Evolutionary conservation across 1,140 invertebrate species (phyloP).

Genomic region (Drosophila paulistorum): DNA sequence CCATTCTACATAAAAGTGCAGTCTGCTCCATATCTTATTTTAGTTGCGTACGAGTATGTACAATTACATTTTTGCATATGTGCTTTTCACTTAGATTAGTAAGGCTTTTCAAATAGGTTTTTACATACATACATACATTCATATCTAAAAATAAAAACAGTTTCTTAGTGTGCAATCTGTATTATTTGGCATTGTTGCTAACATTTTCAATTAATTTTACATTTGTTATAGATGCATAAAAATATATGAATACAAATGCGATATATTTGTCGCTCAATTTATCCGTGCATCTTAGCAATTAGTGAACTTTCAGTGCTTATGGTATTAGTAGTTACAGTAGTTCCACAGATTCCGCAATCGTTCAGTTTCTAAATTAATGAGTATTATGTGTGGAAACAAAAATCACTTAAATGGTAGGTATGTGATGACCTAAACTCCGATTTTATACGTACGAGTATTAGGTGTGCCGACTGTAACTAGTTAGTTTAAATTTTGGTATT

Average conservation of each 20-base stretch:
- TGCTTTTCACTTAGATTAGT: conserved; percentile 61
- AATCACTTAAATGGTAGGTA: neutral
- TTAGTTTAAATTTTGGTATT: conserved; percentile 5
- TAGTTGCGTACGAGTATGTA: conserved; percentile 36
- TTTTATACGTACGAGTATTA: too few relatives aligned
- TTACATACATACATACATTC: conserved; percentile 47
- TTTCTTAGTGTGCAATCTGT: conserved; percentile 18
- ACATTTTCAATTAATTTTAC: conserved; percentile 15
- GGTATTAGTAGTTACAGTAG: conserved; percentile 3
- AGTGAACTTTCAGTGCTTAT: conserved; percentile 44
- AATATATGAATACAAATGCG: conserved; percentile 26
- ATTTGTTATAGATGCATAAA: conserved; percentile 12
- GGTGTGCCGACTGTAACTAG: neutral
- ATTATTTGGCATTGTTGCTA: conserved; percentile 24
- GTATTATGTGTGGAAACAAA: conserved; percentile 26
- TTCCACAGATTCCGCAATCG: conserved; percentile 26
- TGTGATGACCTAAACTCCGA: neutral
- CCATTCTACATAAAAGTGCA: conserved; percentile 41
- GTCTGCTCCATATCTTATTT: conserved; percentile 52
- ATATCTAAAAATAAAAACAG: conserved; percentile 47
- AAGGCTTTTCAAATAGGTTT: conserved; percentile 60
- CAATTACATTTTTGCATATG: conserved; percentile 37
- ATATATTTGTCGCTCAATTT: conserved; percentile 28
- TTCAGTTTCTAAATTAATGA: conserved; percentile 28
- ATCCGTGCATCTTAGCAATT: conserved; percentile 30